Evolutionary conservation across 2,797 vertebrate genomes (phyloP).

Genomic region (Lagocephalus sceleratus): DNA sequence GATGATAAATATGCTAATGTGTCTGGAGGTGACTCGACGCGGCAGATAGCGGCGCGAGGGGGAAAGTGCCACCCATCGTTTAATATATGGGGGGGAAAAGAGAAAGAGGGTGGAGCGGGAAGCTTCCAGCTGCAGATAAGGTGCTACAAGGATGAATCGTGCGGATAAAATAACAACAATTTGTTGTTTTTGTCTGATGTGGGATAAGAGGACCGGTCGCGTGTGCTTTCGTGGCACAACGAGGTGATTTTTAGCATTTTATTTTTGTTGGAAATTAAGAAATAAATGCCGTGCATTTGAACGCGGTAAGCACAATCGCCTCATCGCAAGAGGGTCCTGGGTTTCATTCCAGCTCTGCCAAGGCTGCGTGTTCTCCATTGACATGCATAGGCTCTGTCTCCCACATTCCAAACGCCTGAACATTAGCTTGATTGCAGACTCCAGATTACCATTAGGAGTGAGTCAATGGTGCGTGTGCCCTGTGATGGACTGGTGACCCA

Average conservation of each 20-base stretch:
- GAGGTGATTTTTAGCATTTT: neutral
- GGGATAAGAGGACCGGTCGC: neutral
- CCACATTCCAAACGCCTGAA: too few relatives aligned
- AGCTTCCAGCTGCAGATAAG: conserved; percentile 50
- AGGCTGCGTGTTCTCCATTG: too few relatives aligned
- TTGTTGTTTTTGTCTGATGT: conserved; percentile 49
- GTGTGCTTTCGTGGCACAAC: neutral
- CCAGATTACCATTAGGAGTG: too few relatives aligned
- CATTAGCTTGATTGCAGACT: too few relatives aligned
- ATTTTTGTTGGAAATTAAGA: too few relatives aligned
- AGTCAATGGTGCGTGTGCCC: too few relatives aligned
- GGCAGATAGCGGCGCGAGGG: conserved; percentile 66
- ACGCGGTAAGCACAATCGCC: too few relatives aligned
- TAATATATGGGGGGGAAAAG: conserved; percentile 58
- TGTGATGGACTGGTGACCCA: too few relatives aligned
- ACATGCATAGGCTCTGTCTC: too few relatives aligned
- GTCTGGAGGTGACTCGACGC: conserved; percentile 71
- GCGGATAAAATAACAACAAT: conserved; percentile 46
- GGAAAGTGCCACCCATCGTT: conserved; percentile 70
- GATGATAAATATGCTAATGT: conserved; percentile 79
- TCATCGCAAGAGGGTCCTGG: too few relatives aligned
- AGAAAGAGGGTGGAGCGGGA: conserved; percentile 19
- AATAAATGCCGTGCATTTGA: too few relatives aligned
- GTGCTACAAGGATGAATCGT: conserved; percentile 57
- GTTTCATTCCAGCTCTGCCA: too few relatives aligned